A percentile compares a stretch with the other conserved stretches of the same genome.
Evolutionary conservation across 2,888 invertebrate genomes (phyloP).

Genomic region (Oligia fasciuncula): DNA sequence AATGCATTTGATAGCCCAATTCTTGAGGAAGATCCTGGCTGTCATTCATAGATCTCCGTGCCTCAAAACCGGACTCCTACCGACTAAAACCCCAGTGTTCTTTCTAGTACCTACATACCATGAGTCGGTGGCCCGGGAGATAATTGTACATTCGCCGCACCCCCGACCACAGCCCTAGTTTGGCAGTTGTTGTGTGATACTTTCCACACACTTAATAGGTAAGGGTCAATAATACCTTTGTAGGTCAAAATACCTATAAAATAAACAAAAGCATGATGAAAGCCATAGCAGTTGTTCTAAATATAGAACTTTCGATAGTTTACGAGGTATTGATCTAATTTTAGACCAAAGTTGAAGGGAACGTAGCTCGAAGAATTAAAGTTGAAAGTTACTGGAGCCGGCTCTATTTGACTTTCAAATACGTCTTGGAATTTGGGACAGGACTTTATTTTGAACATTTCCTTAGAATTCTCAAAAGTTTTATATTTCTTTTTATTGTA

Average conservation of each 20-base stretch:
- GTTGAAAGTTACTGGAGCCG: constrained; percentile 27
- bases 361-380: not conserved
- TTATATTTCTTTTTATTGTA: not conserved
- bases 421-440: not conserved
- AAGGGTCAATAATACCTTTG: constrained; percentile 3
- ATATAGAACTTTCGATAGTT: constrained; percentile 51
- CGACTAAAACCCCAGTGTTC: too few relatives aligned
- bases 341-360: constrained; percentile 39
- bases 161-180: too few relatives aligned
- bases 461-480: not conserved
- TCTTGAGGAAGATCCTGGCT: too few relatives aligned
- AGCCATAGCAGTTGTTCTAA: constrained; percentile 42
- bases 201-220: not conserved
- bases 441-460: not conserved
- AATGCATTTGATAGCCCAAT: too few relatives aligned
- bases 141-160: too few relatives aligned
- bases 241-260: constrained; percentile 20
- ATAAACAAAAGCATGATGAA: constrained; percentile 2
- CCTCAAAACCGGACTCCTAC: too few relatives aligned
- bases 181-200: too few relatives aligned
- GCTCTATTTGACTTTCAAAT: not conserved
- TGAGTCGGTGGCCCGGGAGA: too few relatives aligned
- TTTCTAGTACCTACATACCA: too few relatives aligned
- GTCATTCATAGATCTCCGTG: too few relatives aligned
- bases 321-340: constrained; percentile 42